Base-by-base conservation (phyloP, 2,113 vertebrate genomes). In the Sylvilagus bachmani region DNA sequence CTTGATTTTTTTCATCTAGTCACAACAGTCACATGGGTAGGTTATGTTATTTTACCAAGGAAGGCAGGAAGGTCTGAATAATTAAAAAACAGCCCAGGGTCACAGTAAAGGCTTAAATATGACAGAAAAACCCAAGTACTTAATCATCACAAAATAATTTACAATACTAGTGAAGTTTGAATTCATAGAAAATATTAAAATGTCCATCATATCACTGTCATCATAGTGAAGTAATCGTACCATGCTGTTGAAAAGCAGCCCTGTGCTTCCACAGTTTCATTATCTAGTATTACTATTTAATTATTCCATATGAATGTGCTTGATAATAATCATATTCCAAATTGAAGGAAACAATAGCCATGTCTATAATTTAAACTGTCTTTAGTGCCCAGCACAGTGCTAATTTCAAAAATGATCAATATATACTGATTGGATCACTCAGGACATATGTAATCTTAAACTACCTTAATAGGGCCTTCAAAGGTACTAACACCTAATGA, bases 281-380 rank as follows among this genome's bases (percentile, higher is more conserved):
- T 67, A 69, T 53, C 53, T 71, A 66, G 24, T 86, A 44, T 84
- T 81, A 38, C 69, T 51, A 91, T 58, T 44, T 44, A 93, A 89
- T 89, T 79, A 55, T 80, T 91, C 53, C 61, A 66, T 77, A 58
- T 53, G 13, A 89, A 31, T 61, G 12, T 91, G 38, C 83, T 94
- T 86, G 86, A 80, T 61, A 71, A 75, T 25, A 44, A 24, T 77
- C 78, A 87, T 58, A n/a, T 8, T 73, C 14, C 55, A 91, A 77
- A 29, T 67, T 95, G 38, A 88, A 22, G 38, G 58, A 29, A 73
- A 27, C 62, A 81, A 85, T 4, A 58, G 22, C n/a, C 67, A 64
- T 31, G 36, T 67, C 75, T 71, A 31, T 5, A 58, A 73, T 81
- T 85, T 77, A 83, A 77, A 95, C n/a, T 58, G 49, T 89, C 44